phyloP scores from a whole-genome alignment of 2,113 vertebrate genomes.

The Ameiurus melas region DNA sequence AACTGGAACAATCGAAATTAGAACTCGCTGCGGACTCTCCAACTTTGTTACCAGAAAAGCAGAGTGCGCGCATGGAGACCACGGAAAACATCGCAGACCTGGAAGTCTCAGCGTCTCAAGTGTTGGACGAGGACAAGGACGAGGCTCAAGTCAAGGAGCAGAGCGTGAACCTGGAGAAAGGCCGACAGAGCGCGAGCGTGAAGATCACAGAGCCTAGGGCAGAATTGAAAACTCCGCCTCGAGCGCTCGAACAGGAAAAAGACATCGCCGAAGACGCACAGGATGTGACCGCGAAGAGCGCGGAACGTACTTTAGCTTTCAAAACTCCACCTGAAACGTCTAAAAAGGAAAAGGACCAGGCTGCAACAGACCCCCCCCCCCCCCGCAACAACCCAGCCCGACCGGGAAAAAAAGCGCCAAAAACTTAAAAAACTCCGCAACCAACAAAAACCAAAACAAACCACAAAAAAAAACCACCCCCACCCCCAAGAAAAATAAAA shows the following conservation, averaged over 20 bases:
- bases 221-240: background rate
- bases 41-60: conserved; percentile 3
- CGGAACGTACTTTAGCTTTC: background rate
- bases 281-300: background rate
- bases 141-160: background rate
- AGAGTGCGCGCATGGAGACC: conserved; percentile 23
- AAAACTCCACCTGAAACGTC: background rate
- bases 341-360: background rate
- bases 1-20: conserved; percentile 26
- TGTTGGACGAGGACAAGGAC: background rate
- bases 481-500: too few relatives aligned
- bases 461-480: too few relatives aligned
- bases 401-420: too few relatives aligned
- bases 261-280: background rate
- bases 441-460: too few relatives aligned
- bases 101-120: background rate
- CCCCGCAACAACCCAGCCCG: too few relatives aligned
- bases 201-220: background rate
- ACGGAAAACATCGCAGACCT: background rate
- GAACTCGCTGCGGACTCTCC: conserved; percentile 9
- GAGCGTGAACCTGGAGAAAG: background rate
- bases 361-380: too few relatives aligned
- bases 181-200: background rate
- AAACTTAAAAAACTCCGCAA: too few relatives aligned
- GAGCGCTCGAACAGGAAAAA: background rate